Conservation (phyloP, 2,797 vertebrate genomes). For the Crypturellus tataupa region DNA sequence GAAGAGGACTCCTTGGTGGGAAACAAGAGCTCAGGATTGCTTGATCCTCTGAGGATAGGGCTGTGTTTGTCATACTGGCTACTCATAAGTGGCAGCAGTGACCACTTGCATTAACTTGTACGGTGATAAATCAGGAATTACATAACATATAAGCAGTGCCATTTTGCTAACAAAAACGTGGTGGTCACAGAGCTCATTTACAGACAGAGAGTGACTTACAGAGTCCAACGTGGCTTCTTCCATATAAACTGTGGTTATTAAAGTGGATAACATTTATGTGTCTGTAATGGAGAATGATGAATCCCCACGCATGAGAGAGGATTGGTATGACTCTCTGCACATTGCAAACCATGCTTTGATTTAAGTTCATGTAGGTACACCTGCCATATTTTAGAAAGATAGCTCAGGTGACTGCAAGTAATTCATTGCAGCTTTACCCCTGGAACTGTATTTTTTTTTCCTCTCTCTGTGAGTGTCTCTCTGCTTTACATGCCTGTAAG, state of each 20-base stretch:
- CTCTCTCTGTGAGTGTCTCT: not conserved
- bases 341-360: not conserved
- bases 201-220: not conserved
- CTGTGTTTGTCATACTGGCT: not conserved
- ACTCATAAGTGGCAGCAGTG: not conserved
- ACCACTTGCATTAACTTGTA: not conserved
- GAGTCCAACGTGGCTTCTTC: not conserved
- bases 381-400: not conserved
- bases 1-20: not conserved
- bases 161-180: not conserved
- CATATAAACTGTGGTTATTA: not conserved
- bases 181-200: not conserved
- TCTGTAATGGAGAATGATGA: not conserved
- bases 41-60: not conserved
- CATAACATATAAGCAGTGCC: not conserved
- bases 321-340: not conserved
- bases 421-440: not conserved
- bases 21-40: not conserved
- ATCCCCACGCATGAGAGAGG: not conserved
- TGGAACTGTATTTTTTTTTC: not conserved
- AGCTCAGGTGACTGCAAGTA: not conserved
- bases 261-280: not conserved
- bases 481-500: not conserved
- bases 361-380: not conserved
- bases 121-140: not conserved